phyloP scores from a whole-genome alignment of 2,797 vertebrate species.

The Emydoidea blandingii region DNA sequence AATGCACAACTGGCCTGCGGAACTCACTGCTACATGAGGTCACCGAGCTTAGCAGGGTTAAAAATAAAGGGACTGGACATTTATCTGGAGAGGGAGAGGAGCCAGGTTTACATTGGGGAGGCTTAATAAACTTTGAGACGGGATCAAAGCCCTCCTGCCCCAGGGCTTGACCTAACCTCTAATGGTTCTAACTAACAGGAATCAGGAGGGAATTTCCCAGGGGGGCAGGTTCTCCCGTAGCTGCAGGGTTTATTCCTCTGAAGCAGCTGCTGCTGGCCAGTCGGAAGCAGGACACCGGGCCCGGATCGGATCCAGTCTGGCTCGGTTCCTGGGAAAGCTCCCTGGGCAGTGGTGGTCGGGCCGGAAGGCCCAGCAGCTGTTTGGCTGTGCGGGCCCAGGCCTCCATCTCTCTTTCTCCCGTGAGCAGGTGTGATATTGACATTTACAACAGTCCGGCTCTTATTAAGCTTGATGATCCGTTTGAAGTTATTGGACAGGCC shows the following conservation, averaged over 20 bases:
- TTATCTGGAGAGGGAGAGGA: neutral
- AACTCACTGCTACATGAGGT: neutral
- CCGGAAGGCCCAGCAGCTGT: neutral
- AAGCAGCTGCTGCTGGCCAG: neutral
- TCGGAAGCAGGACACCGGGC: neutral
- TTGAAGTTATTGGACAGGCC: slow-evolving; percentile 57
- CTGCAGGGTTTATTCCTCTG: neutral
- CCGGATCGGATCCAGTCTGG: neutral
- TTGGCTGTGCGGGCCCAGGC: too few species aligned
- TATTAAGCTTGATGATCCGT: slow-evolving; percentile 62
- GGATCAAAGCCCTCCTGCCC: neutral
- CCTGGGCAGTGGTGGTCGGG: too few species aligned
- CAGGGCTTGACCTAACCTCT: neutral
- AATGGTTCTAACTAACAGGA: neutral
- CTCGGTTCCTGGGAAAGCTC: neutral
- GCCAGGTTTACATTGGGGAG: neutral
- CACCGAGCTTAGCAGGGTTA: neutral
- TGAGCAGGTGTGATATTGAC: neutral
- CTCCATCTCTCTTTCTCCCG: neutral
- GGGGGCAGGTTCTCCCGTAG: neutral
- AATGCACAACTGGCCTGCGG: neutral
- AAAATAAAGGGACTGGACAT: neutral
- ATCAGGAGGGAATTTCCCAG: neutral
- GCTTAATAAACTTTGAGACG: neutral
- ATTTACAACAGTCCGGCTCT: slow-evolving; percentile 42